Evolutionary conservation across 2,113 vertebrate species (phyloP).

Genomic region (Siphamia tubifer): DNA sequence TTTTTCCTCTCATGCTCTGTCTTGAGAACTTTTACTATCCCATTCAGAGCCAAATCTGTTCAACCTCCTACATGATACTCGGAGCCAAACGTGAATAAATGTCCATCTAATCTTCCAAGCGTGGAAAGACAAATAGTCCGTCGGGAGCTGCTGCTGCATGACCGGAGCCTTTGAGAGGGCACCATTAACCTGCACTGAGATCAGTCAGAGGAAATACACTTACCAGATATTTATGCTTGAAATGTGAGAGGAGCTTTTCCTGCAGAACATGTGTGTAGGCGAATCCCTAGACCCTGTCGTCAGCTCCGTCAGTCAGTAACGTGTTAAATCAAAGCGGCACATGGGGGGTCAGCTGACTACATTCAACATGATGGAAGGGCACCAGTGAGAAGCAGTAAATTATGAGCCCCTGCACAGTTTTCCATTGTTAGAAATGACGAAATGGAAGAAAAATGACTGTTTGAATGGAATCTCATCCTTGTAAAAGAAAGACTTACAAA

Average conservation of each 20-base stretch:
- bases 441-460: neutral
- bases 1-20: too few species aligned
- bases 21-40: too few species aligned
- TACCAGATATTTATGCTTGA: neutral
- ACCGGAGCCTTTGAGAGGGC: neutral
- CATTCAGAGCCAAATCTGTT: too few species aligned
- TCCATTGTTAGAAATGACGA: neutral
- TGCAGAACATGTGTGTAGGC: neutral
- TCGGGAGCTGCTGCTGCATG: too few species aligned
- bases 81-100: too few species aligned
- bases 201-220: neutral
- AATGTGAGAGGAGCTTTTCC: neutral
- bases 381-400: neutral
- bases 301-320: neutral
- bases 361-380: neutral
- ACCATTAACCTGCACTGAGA: neutral
- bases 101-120: neutral
- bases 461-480: too few species aligned
- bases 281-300: neutral
- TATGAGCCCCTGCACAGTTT: neutral
- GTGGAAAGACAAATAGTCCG: neutral
- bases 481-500: too few species aligned
- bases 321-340: neutral
- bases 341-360: neutral
- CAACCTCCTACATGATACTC: too few species aligned